These are phyloP conservation scores for Sepioteuthis lessoniana DNA, from an alignment of 2,888 invertebrate species.

Conservation along the genomic window DNA sequence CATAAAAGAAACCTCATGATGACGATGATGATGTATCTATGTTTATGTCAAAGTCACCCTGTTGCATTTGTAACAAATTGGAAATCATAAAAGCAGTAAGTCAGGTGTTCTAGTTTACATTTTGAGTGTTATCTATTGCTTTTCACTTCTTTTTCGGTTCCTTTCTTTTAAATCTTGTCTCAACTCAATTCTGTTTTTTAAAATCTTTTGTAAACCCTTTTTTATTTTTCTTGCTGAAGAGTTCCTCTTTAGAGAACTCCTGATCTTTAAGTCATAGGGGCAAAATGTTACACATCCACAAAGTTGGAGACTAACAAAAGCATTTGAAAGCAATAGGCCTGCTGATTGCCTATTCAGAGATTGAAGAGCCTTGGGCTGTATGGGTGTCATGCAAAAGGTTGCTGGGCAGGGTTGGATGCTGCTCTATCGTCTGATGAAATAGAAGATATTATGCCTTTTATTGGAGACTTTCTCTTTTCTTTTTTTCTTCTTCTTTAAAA, in stretches of 20 bases:
- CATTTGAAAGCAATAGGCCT: constrained; percentile 9
- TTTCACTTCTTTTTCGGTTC: background rate
- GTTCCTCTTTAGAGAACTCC: background rate
- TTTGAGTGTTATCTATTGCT: background rate
- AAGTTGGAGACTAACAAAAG: background rate
- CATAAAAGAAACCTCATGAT: background rate
- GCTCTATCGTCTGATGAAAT: background rate
- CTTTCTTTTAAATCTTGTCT: background rate
- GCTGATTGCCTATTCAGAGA: constrained; percentile 33
- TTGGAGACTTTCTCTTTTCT: background rate
- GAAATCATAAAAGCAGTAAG: background rate
- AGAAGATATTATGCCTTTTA: constrained; percentile 24
- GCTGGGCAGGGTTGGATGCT: background rate
- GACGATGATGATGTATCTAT: background rate
- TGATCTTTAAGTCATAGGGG: constrained; percentile 33
- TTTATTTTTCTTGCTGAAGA: background rate
- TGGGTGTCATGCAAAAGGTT: background rate
- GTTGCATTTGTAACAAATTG: background rate
- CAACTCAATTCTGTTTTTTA: background rate
- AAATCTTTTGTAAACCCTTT: background rate
- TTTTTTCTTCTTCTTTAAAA: background rate
- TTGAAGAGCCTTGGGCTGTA: background rate
- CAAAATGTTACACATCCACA: background rate
- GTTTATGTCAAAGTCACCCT: background rate
- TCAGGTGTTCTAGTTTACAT: constrained; percentile 8